These are phyloP conservation scores for Latheticus oryzae DNA, from an alignment of 2,888 invertebrate genomes.

Conservation along the genomic window DNA sequence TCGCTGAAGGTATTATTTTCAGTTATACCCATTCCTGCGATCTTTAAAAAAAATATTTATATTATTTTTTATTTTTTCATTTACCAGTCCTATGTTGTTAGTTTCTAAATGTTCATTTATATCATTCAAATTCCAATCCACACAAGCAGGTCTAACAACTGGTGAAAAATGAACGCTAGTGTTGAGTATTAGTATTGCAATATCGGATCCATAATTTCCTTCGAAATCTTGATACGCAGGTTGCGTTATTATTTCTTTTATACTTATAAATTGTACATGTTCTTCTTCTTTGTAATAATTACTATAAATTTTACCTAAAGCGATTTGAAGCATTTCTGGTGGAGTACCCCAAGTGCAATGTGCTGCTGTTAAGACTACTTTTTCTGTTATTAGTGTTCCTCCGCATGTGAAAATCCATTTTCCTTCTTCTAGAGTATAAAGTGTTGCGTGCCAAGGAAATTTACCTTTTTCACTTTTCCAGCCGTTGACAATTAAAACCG, in stretches of 20 bases:
- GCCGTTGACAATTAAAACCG: slow-evolving; percentile 23
- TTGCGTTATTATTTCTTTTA: slow-evolving; percentile 65
- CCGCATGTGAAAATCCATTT: slow-evolving; percentile 30
- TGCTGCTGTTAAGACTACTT: slow-evolving; percentile 56
- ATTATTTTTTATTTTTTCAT: not conserved
- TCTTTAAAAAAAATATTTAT: slow-evolving; percentile 55
- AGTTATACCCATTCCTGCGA: slow-evolving; percentile 72
- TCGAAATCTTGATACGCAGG: slow-evolving; percentile 66
- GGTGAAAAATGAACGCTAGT: slow-evolving; percentile 63
- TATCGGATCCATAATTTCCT: slow-evolving; percentile 70
- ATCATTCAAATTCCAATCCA: slow-evolving; percentile 63
- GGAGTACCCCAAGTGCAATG: slow-evolving; percentile 64
- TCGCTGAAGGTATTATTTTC: slow-evolving; percentile 69
- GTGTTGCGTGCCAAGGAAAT: slow-evolving; percentile 31
- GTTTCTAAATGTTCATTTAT: slow-evolving; percentile 48
- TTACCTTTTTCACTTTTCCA: slow-evolving; percentile 12
- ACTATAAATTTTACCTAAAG: slow-evolving; percentile 60
- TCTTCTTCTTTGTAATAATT: slow-evolving; percentile 55
- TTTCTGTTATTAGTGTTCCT: slow-evolving; percentile 27
- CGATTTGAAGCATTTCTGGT: slow-evolving; percentile 57
- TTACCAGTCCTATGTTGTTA: slow-evolving; percentile 52
- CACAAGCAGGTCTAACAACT: slow-evolving; percentile 68
- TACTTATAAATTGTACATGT: slow-evolving; percentile 58
- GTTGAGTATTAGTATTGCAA: slow-evolving; percentile 67
- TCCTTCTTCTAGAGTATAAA: slow-evolving; percentile 25